Percentiles rank a stretch among this genome's conserved stretches.
Conservation (phyloP, 2,888 invertebrate species). For the Smittia aterrima region DNA sequence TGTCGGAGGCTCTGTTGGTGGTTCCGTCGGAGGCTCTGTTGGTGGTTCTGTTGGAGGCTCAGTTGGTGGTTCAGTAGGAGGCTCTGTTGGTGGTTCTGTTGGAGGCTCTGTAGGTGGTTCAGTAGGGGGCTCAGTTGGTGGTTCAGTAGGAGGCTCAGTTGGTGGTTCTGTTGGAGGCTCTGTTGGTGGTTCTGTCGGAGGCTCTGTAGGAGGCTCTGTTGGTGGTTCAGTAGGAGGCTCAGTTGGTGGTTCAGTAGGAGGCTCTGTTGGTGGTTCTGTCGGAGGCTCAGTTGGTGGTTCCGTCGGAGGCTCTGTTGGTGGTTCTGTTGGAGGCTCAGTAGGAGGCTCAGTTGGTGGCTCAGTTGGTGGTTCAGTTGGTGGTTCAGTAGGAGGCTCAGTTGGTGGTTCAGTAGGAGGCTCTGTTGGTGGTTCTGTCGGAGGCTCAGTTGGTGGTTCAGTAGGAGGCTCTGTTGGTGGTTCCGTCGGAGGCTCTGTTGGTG, state of each 20-base stretch:
- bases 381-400: conserved; percentile 10
- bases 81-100: conserved; percentile 41
- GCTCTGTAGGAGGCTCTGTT: conserved; percentile 37
- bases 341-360: conserved; percentile 34
- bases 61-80: conserved; percentile 33
- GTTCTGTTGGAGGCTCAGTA: conserved; percentile 19
- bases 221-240: conserved; percentile 31
- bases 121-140: conserved; percentile 19
- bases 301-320: conserved; percentile 26
- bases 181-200: conserved; percentile 34
- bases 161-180: conserved; percentile 26
- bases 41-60: no score
- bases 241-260: conserved; percentile 13
- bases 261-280: conserved; percentile 11
- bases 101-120: conserved; percentile 37
- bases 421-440: conserved; percentile 38
- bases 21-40: no score
- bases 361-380: conserved; percentile 27
- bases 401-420: conserved; percentile 14
- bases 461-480: conserved; percentile 27
- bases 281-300: conserved; percentile 23
- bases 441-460: conserved; percentile 29
- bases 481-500: conserved; percentile 5
- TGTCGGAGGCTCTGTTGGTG: no score
- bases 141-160: conserved; percentile 35